These are phyloP conservation scores for Drosophila aldrichi DNA, from an alignment of 2,888 invertebrate genomes.

Conservation along the genomic window DNA sequence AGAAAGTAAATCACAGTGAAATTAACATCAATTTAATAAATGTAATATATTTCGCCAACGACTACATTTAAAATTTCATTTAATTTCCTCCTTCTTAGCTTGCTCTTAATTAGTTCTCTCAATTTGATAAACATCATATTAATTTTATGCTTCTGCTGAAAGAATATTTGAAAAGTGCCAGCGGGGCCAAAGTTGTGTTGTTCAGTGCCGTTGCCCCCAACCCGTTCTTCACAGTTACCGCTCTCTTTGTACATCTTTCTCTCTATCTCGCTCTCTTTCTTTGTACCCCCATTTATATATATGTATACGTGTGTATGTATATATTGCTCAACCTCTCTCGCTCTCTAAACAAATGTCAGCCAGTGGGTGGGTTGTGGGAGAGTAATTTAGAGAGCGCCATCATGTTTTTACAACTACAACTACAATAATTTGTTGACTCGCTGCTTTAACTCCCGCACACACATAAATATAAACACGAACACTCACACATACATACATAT, in stretches of 20 bases:
- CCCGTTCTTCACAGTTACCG: conserved; percentile 39
- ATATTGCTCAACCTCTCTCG: conserved; percentile 20
- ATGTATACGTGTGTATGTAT: neutral
- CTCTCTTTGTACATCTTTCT: conserved; percentile 10
- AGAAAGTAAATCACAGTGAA: neutral
- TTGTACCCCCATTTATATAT: conserved; percentile 9
- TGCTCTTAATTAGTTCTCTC: conserved; percentile 47
- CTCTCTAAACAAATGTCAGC: conserved; percentile 55
- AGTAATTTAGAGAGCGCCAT: conserved; percentile 60
- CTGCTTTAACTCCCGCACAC: conserved; percentile 47
- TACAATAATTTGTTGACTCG: conserved; percentile 59
- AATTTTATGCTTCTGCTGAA: conserved; percentile 42
- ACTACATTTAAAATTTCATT: neutral
- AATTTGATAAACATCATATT: conserved; percentile 51
- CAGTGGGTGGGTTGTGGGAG: conserved; percentile 69
- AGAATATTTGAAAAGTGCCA: conserved; percentile 49
- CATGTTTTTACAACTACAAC: conserved; percentile 75
- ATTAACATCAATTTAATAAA: neutral
- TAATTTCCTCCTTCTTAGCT: conserved; percentile 15
- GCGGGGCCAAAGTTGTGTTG: conserved; percentile 46
- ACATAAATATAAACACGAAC: conserved; percentile 21
- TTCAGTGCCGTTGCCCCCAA: conserved; percentile 55
- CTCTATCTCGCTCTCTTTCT: conserved; percentile 7
- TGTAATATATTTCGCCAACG: neutral
- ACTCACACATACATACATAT: conserved; percentile 29